Conservation (phyloP, 2,888 invertebrate genomes). For the Pseudococcus jackbeardsleyi region DNA sequence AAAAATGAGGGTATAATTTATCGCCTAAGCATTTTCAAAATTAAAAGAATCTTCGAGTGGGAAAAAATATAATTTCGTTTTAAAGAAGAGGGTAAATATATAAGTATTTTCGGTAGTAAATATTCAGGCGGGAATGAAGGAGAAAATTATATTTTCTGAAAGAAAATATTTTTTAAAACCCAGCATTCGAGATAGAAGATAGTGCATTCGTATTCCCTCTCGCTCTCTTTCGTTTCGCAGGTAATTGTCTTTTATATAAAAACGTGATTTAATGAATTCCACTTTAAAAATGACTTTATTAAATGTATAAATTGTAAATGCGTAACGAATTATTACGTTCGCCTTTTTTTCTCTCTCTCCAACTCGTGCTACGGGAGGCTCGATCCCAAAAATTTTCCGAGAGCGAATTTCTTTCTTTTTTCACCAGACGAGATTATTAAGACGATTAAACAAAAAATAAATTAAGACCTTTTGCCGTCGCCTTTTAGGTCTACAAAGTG, state of each 20-base stretch:
- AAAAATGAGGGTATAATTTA: constrained; percentile 19
- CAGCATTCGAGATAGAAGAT: not conserved
- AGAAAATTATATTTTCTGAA: constrained; percentile 45
- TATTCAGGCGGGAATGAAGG: constrained; percentile 15
- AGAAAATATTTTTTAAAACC: constrained; percentile 7
- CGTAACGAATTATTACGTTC: constrained; percentile 16
- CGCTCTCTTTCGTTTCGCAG: not conserved
- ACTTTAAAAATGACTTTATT: constrained; percentile 45
- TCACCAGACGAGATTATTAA: not conserved
- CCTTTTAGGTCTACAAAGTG: not conserved
- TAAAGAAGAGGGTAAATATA: not conserved
- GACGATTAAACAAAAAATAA: constrained; percentile 9
- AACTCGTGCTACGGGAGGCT: too few relatives aligned
- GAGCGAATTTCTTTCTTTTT: not conserved
- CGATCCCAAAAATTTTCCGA: not conserved
- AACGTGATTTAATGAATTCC: constrained; percentile 51
- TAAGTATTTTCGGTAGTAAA: constrained; percentile 36
- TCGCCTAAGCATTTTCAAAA: constrained; percentile 13
- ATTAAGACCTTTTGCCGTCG: not conserved
- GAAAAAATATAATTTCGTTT: constrained; percentile 41
- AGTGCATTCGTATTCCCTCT: not conserved
- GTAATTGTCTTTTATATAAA: constrained; percentile 39
- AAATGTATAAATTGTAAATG: constrained; percentile 28
- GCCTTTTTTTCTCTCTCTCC: not conserved
- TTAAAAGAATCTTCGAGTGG: constrained; percentile 30